Evolutionary conservation across 2,113 vertebrate genomes (phyloP).

Genomic region (Propithecus coquereli): DNA sequence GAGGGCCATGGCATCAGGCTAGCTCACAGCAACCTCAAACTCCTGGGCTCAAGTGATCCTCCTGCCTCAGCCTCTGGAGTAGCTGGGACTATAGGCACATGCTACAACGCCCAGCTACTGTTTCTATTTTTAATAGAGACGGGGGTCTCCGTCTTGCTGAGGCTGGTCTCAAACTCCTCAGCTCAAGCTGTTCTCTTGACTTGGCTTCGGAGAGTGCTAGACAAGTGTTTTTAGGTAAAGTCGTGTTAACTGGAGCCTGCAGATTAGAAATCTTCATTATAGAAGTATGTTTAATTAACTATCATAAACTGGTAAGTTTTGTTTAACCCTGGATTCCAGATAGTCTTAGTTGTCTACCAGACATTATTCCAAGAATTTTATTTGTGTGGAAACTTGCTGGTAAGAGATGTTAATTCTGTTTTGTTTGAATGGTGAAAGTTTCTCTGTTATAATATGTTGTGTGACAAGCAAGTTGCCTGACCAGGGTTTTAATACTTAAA

Average conservation of each 20-base stretch:
- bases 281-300: slow-evolving; percentile 19
- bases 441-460: not conserved
- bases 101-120: no score
- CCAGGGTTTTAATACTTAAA: not conserved
- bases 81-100: no score
- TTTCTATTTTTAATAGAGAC: no score
- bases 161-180: no score
- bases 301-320: not conserved
- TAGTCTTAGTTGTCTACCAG: not conserved
- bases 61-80: no score
- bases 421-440: not conserved
- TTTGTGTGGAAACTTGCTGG: not conserved
- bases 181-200: no score
- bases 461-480: not conserved
- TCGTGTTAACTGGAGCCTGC: not conserved
- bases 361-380: slow-evolving; percentile 19
- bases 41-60: no score
- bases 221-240: not conserved
- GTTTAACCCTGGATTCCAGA: not conserved
- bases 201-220: no score
- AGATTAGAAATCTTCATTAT: slow-evolving; percentile 20
- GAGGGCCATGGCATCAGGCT: no score
- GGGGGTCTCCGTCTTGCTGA: no score
- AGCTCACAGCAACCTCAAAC: no score
- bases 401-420: not conserved